Conservation (phyloP, 2,888 invertebrate genomes). For the Sympetrum striolatum region DNA sequence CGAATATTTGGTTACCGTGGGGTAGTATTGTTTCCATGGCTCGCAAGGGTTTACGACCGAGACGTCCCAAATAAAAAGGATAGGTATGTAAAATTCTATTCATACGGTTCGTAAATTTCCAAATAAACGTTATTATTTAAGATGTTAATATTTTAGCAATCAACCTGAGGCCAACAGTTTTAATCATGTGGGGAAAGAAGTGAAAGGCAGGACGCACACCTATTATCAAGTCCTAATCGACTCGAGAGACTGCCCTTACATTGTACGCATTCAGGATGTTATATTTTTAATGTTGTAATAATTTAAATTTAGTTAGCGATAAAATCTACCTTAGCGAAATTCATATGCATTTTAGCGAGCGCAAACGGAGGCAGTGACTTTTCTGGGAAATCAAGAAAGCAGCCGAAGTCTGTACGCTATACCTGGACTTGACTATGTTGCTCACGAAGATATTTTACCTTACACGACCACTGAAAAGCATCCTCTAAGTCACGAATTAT, state of each 20-base stretch:
- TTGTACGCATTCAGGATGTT: constrained; percentile 70
- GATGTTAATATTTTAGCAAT: constrained; percentile 26
- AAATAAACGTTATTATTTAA: background rate
- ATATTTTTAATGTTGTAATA: constrained; percentile 27
- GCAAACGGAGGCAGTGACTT: constrained; percentile 98
- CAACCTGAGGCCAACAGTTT: constrained; percentile 48
- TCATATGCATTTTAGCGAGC: constrained; percentile 73
- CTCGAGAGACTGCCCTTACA: constrained; percentile 94
- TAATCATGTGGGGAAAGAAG: constrained; percentile 76
- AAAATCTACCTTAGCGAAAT: background rate
- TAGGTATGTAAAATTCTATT: constrained; percentile 53
- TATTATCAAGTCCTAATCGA: constrained; percentile 99
- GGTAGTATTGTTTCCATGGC: constrained; percentile 95
- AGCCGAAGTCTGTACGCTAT: constrained; percentile 94
- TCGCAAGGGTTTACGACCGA: constrained; percentile 93
- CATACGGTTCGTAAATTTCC: constrained; percentile 52
- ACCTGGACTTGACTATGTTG: constrained; percentile 96
- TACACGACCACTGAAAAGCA: constrained; percentile 87
- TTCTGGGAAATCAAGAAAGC: constrained; percentile 94
- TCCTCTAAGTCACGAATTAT: constrained; percentile 93
- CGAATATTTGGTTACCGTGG: constrained; percentile 97
- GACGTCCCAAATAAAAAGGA: constrained; percentile 79
- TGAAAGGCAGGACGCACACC: constrained; percentile 88
- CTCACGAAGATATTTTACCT: constrained; percentile 96
- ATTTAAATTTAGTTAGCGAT: background rate